A percentile compares a stretch with the other conserved stretches of the same genome.
Conservation (phyloP, 2,888 invertebrate genomes). For the Exephanes ischioxanthus region DNA sequence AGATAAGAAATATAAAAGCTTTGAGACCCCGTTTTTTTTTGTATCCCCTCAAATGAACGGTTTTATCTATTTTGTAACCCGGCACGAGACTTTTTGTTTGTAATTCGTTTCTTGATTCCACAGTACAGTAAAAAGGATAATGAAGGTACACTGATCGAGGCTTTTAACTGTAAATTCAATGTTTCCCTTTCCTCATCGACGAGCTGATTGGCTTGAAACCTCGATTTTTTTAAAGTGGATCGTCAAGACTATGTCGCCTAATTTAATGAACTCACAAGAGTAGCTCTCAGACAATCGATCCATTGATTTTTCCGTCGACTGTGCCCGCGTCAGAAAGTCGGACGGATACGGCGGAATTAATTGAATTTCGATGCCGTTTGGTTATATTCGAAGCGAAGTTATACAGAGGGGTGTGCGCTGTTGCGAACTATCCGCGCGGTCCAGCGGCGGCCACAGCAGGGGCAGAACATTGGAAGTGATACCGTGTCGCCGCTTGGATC, state of each 20-base stretch:
- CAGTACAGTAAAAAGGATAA: no score
- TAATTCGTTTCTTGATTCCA: no score
- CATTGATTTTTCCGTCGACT: constrained; percentile 30
- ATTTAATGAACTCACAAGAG: background rate
- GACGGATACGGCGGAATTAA: constrained; percentile 40
- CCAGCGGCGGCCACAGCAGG: constrained; percentile 20
- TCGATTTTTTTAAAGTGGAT: background rate
- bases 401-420: constrained; percentile 7
- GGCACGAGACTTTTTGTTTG: no score
- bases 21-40: no score
- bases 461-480: constrained; percentile 60
- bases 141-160: no score
- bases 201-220: no score
- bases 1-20: no score
- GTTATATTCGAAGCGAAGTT: background rate
- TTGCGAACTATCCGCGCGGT: constrained; percentile 38
- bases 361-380: constrained; percentile 38
- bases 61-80: no score
- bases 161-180: background rate
- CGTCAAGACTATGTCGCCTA: background rate
- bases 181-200: background rate
- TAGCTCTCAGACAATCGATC: background rate
- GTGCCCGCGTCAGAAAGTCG: constrained; percentile 19
- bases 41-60: no score
- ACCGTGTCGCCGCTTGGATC: constrained; percentile 62